Base-by-base conservation (phyloP, 2,797 vertebrate species). In the Pangasius krempfi region DNA sequence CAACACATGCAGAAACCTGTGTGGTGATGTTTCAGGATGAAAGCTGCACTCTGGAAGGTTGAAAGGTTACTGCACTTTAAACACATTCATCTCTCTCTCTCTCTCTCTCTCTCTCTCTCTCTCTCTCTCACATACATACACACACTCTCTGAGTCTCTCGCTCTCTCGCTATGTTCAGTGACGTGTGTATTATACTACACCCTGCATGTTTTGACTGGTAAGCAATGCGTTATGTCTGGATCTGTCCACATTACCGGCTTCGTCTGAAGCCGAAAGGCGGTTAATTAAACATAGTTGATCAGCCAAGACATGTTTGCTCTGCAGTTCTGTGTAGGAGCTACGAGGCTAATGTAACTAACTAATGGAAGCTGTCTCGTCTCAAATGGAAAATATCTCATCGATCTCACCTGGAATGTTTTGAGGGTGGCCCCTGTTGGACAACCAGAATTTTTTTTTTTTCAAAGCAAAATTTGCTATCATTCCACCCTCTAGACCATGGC, bases 1-100 rank as follows among this genome's bases (percentile, higher is more conserved):
- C 20, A 70, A 78, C 86, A 81, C 86, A 25, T 81, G 83, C 80
- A 85, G 88, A 54, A 85, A 85, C 58, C 82, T 66, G 72, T 9
- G 70, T 22, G 1, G 2, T 33, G 22, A 0, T 5, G 25, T 40
- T 54, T 44, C 66, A 14, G 20, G 30, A 66, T 20, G 30, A 83
- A 76, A 56, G 58, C 80, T 84, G 79, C 85, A 44, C 56, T 56
- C 68, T 62, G 64, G 25, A 62, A 54, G 76, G 64, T 18, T 9
- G 50, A 37, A 58, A 85, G 44, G 78, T 68, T 58, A 64, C 76
- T 40, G 62, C 78, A 40, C 47, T 75, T 72, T 47, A 60, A 72
- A 88, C 52, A 58, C 10, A n/a, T 40, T 25, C 20, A 16, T 2
- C 50, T 54, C 70, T 75, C 16, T 25, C 52, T 64, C 54, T 5